These are phyloP conservation scores for Trypoxylon attenuatum DNA, from an alignment of 2,888 invertebrate genomes.

Conservation along the genomic window DNA sequence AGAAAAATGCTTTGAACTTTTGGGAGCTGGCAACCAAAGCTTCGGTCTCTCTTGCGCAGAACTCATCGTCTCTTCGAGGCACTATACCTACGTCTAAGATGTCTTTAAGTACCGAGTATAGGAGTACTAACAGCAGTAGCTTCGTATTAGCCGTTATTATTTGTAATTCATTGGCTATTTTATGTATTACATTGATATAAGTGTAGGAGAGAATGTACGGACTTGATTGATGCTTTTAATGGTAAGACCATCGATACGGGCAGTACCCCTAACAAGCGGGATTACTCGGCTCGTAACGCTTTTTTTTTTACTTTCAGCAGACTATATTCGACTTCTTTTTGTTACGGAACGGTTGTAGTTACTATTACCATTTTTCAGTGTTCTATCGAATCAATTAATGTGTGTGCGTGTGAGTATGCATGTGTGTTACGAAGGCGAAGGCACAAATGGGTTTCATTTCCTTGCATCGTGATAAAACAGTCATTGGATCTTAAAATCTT, in stretches of 20 bases:
- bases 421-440: slow-evolving; percentile 35
- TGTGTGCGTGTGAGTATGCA: slow-evolving; percentile 22
- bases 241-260: slow-evolving; percentile 36
- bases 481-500: slow-evolving; percentile 32
- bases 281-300: slow-evolving; percentile 8
- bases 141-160: slow-evolving; percentile 52
- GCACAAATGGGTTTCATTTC: slow-evolving; percentile 28
- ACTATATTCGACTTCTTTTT: slow-evolving; percentile 17
- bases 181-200: slow-evolving; percentile 53
- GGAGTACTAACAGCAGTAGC: slow-evolving; percentile 47
- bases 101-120: slow-evolving; percentile 42
- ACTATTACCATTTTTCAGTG: slow-evolving; percentile 34
- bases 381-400: slow-evolving; percentile 32
- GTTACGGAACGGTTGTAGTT: slow-evolving; percentile 36
- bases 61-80: slow-evolving; percentile 35
- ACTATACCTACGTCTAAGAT: slow-evolving; percentile 41
- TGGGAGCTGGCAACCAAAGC: slow-evolving; percentile 16
- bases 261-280: slow-evolving; percentile 7
- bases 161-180: slow-evolving; percentile 56
- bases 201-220: slow-evolving; percentile 55
- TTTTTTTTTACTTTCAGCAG: slow-evolving; percentile 13
- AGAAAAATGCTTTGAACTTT: not conserved
- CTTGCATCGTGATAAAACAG: slow-evolving; percentile 22
- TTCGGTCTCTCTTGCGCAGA: slow-evolving; percentile 20
- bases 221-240: slow-evolving; percentile 52